Conservation (phyloP, 1,140 invertebrate genomes). For the Lucilia cuprina region DNA sequence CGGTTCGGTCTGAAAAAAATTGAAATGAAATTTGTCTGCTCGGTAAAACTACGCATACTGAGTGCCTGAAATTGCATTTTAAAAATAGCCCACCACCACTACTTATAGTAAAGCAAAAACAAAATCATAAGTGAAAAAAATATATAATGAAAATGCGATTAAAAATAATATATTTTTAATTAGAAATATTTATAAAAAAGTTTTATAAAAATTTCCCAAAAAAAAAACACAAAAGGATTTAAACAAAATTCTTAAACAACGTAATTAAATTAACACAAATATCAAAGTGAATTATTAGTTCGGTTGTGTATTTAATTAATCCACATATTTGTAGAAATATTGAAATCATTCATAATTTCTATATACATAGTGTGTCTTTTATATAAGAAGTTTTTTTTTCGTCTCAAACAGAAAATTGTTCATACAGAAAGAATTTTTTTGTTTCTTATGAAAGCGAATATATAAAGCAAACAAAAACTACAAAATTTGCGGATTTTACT, state of each 20-base stretch:
- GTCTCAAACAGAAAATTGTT: background rate
- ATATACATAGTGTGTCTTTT: background rate
- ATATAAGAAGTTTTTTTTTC: background rate
- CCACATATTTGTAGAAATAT: background rate
- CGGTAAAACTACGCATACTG: background rate
- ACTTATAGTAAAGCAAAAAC: background rate
- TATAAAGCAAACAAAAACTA: background rate
- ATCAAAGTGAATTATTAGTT: background rate
- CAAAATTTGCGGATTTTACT: background rate
- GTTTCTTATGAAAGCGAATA: background rate
- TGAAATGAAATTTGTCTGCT: background rate
- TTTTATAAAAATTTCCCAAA: background rate
- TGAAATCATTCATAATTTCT: slow-evolving; percentile 7
- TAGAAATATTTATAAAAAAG: background rate
- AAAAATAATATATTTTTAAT: slow-evolving; percentile 15
- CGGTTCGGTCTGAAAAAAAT: slow-evolving; percentile 34
- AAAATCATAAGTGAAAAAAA: background rate
- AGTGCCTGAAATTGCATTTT: slow-evolving; percentile 36
- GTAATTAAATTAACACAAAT: background rate
- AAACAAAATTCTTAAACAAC: background rate
- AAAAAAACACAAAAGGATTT: background rate
- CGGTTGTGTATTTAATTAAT: background rate
- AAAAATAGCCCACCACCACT: slow-evolving; percentile 25
- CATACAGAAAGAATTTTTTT: background rate
- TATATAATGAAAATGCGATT: background rate